Conservation (phyloP, 2,797 vertebrate species). For the Propithecus perrieri region DNA sequence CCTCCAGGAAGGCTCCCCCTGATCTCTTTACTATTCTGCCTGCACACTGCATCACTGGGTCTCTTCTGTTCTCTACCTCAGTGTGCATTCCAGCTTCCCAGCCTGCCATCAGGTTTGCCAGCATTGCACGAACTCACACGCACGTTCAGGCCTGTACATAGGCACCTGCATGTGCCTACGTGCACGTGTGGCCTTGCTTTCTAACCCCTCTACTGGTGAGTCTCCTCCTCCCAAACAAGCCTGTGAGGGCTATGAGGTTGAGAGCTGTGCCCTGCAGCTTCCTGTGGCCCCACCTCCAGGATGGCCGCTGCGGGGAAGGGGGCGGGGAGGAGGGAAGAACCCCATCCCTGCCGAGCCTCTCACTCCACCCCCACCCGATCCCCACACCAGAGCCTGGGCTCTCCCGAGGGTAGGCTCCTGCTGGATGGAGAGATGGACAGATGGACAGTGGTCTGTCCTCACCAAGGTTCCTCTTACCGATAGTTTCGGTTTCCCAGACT, state of each 20-base stretch:
- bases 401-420: neutral
- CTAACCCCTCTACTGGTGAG: neutral
- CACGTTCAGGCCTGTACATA: rapidly evolving
- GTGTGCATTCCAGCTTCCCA: neutral
- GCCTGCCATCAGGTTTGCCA: neutral
- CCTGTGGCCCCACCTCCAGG: neutral
- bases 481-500: slow-evolving; percentile 85
- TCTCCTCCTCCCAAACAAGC: neutral
- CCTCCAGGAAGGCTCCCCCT: neutral
- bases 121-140: neutral
- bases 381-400: neutral
- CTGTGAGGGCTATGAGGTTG: neutral
- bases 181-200: neutral
- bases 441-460: neutral
- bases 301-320: rapidly evolving
- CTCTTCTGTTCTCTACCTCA: neutral
- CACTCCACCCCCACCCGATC: neutral
- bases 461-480: slow-evolving; percentile 83
- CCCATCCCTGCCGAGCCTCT: neutral
- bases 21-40: neutral
- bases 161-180: rapidly evolving
- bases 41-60: rapidly evolving
- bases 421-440: neutral
- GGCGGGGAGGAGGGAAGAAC: neutral
- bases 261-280: neutral